These are phyloP conservation scores for Physella acuta DNA, from an alignment of 1,140 invertebrate genomes.

Conservation along the genomic window DNA sequence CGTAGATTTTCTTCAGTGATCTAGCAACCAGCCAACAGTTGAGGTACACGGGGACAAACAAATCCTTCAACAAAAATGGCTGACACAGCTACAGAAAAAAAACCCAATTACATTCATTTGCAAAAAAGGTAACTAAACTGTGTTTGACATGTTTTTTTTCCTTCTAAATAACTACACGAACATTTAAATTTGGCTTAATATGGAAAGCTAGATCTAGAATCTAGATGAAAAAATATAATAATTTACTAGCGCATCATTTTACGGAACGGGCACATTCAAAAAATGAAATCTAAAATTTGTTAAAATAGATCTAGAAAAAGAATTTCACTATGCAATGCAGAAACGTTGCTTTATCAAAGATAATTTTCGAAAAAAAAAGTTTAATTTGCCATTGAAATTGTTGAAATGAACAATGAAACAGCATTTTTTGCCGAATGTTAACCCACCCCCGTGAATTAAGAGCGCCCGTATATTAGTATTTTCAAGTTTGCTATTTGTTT, in stretches of 20 bases:
- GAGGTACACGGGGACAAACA: slow-evolving; percentile 95
- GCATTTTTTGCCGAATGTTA: neutral
- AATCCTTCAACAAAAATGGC: slow-evolving; percentile 68
- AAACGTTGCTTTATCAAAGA: no score
- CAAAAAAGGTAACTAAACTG: neutral
- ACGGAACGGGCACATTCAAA: no score
- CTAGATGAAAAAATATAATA: neutral
- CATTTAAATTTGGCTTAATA: neutral
- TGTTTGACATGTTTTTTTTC: neutral
- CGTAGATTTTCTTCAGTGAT: slow-evolving; percentile 96
- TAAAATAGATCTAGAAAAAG: no score
- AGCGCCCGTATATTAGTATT: no score
- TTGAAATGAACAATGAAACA: neutral
- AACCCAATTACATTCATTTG: no score
- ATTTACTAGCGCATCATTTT: neutral
- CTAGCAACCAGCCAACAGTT: slow-evolving; percentile 97
- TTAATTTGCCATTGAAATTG: no score
- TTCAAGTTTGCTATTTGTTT: no score
- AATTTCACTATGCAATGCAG: no score
- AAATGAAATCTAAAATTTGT: no score
- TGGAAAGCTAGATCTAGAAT: neutral
- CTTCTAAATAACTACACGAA: neutral
- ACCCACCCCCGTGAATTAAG: neutral
- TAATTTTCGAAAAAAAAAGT: no score
- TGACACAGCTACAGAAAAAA: neutral